Percentiles rank a stretch among this genome's conserved stretches.
These are phyloP conservation scores for Ranitomeya imitator DNA, from an alignment of 2,113 vertebrate genomes.

Conservation along the genomic window DNA sequence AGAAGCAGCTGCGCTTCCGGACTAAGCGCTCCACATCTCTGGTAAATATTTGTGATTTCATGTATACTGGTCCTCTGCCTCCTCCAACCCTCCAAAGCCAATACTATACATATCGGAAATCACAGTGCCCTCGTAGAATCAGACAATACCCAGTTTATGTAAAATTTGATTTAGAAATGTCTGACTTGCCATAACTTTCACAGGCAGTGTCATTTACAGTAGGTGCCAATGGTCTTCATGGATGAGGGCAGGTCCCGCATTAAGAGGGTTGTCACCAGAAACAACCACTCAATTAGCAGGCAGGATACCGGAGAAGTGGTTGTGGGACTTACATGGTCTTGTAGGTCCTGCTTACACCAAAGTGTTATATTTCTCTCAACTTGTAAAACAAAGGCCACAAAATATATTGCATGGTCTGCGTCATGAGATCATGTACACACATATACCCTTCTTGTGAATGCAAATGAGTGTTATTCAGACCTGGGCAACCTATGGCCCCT, in stretches of 20 bases:
- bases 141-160: background rate
- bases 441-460: background rate
- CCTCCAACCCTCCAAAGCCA: background rate
- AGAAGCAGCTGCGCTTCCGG: constrained; percentile 75
- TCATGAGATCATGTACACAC: background rate
- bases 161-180: background rate
- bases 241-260: background rate
- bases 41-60: constrained; percentile 67
- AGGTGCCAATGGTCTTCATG: background rate
- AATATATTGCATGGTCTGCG: background rate
- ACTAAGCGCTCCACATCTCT: constrained; percentile 72
- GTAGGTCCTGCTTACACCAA: background rate
- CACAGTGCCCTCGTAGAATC: too few relatives aligned
- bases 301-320: background rate
- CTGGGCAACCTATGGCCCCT: too few relatives aligned
- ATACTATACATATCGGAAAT: background rate
- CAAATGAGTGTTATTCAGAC: too few relatives aligned
- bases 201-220: background rate
- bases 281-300: background rate
- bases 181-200: background rate
- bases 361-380: background rate
- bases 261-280: background rate
- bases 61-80: background rate
- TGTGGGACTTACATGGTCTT: background rate
- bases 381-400: background rate